Evolutionary conservation across 2,113 vertebrate species (phyloP).

Genomic region (Rhabdomys dilectus): DNA sequence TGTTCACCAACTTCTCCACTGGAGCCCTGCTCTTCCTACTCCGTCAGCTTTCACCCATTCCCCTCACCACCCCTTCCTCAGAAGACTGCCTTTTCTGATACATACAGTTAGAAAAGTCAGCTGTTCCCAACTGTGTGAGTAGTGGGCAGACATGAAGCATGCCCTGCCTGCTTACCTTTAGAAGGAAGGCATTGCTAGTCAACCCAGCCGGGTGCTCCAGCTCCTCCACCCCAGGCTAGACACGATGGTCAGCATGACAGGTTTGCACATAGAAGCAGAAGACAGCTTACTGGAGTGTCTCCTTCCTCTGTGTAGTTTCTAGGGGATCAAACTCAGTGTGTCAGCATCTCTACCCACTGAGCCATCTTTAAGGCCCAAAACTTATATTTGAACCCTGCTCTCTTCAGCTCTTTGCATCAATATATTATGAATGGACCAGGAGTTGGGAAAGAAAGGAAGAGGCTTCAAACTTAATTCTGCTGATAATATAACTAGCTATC

Average conservation of each 20-base stretch:
- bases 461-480: background rate
- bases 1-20: background rate
- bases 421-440: background rate
- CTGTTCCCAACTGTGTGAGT: rapidly evolving
- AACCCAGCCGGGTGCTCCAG: background rate
- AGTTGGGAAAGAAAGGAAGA: background rate
- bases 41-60: background rate
- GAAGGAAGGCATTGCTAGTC: background rate
- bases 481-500: background rate
- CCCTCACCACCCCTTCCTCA: background rate
- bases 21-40: background rate
- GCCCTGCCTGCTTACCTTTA: too few relatives aligned
- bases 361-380: background rate
- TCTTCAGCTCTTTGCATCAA: background rate
- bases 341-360: too few relatives aligned
- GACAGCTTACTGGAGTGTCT: too few relatives aligned
- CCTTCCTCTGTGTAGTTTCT: background rate
- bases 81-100: background rate
- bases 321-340: background rate
- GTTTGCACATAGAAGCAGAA: background rate
- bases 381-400: background rate
- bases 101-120: background rate
- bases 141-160: background rate
- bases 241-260: rapidly evolving
- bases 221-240: background rate